Conservation (phyloP, 2,113 vertebrate species). For the Ictalurus furcatus region DNA sequence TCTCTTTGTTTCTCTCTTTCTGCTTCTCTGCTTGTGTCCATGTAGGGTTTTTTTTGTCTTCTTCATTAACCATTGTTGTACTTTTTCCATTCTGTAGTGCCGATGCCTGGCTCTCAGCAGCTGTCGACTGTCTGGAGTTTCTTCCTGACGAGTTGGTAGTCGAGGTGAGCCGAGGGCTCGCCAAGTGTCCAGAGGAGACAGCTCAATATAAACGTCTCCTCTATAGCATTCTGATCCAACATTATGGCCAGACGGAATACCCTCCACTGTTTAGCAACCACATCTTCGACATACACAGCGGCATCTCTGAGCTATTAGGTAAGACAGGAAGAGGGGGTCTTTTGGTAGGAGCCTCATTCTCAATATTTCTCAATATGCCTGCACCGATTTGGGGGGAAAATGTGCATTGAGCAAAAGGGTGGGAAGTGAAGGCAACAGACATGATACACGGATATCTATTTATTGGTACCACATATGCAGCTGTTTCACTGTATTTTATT, state of each 20-base stretch:
- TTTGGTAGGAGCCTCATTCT: slow-evolving; percentile 27
- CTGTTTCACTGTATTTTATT: background rate
- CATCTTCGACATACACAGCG: slow-evolving; percentile 87
- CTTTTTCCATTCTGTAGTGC: slow-evolving; percentile 68
- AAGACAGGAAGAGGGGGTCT: slow-evolving; percentile 56
- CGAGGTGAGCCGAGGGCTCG: slow-evolving; percentile 87
- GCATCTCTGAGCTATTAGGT: slow-evolving; percentile 93
- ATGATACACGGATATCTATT: background rate
- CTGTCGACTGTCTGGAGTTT: slow-evolving; percentile 91
- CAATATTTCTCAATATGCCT: background rate
- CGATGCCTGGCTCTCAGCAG: slow-evolving; percentile 91
- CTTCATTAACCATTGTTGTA: background rate
- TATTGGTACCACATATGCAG: background rate
- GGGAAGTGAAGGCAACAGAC: background rate
- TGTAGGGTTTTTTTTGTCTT: background rate
- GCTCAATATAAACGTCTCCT: slow-evolving; percentile 82
- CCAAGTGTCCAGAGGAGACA: slow-evolving; percentile 75
- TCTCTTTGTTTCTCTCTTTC: slow-evolving; percentile 13
- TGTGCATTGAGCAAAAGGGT: background rate
- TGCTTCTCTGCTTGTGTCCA: background rate
- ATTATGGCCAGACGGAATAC: slow-evolving; percentile 80
- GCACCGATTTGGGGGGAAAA: background rate
- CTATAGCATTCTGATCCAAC: slow-evolving; percentile 81
- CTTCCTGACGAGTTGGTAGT: slow-evolving; percentile 90
- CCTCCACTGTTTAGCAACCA: slow-evolving; percentile 84